Base-by-base conservation (phyloP, 2,888 invertebrate genomes). In the Melieria omissa region DNA sequence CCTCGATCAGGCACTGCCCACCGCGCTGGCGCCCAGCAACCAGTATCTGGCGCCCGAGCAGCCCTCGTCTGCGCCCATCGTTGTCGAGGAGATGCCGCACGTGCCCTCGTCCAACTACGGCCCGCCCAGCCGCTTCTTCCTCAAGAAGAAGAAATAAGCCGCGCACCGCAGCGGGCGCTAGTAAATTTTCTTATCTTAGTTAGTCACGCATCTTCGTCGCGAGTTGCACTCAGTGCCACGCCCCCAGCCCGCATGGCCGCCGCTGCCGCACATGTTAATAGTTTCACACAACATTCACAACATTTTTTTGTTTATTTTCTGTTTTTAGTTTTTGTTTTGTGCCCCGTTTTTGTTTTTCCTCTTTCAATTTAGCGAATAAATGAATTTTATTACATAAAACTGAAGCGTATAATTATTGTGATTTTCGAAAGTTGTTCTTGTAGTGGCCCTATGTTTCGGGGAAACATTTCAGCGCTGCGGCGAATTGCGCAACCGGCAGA, bases 91-190 rank as follows among this genome's bases (percentile, higher is more conserved):
- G 65, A 66, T 74, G 29, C 76, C 79, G 29, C 80, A 80, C 46
- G 74, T 78, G 71, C 85, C 86, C 66, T 80, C 84, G 71, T 83
- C 89, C 80, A 89, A 88, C 76, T 92, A 92, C 88, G 92, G 92
- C 74, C 89, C 91, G 82, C 92, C 92, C 82, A 90, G 90, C 76
- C 90, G 89, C 82, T 91, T 79, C 74, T 82, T 80, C 72, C 75
- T 82, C 65, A 84, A 84, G 77, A 85, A 80, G 75, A 75, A 73
- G 42, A 76, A 77, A 61, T 73, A 55, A 72, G 60, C 5, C 29
- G 29, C 29, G 29, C 29, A 1, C 29, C 1, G 29, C 29, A 29
- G 29, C 29, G 29, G 29, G 3, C 29, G 29, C 63, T 47, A 66
- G 44, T 54, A 74, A 74, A 71, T 76, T 73, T 73, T 71, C 49